Evolutionary conservation across 2,797 vertebrate species (phyloP).

Genomic region (Lacerta agilis): DNA sequence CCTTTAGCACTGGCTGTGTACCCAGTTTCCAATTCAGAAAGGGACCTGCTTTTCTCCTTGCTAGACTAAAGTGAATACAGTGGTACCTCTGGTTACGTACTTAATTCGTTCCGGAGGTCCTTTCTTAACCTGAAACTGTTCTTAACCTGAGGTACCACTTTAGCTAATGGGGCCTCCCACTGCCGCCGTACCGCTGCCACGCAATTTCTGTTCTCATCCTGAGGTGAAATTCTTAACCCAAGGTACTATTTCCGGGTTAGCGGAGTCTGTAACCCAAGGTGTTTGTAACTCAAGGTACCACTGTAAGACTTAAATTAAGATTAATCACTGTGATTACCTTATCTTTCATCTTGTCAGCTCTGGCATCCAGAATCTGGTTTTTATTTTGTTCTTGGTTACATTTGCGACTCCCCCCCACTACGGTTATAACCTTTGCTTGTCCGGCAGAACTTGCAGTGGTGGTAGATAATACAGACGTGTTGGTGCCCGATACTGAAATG

Average conservation of each 20-base stretch:
- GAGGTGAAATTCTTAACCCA: too few species aligned
- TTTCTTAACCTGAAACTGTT: too few species aligned
- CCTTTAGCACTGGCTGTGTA: not conserved
- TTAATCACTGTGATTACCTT: conserved; percentile 79
- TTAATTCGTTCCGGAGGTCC: too few species aligned
- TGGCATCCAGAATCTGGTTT: conserved; percentile 77
- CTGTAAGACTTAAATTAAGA: not conserved
- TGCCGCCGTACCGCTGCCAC: too few species aligned
- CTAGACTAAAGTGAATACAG: not conserved
- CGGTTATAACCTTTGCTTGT: conserved; percentile 78
- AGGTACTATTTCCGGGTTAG: too few species aligned
- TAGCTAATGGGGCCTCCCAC: too few species aligned
- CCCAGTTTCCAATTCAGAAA: not conserved
- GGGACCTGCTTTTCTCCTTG: not conserved
- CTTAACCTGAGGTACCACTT: too few species aligned
- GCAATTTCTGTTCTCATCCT: too few species aligned
- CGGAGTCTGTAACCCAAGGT: too few species aligned
- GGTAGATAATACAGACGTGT: conserved; percentile 76
- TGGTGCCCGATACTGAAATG: conserved; percentile 82
- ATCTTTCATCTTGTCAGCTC: conserved; percentile 84
- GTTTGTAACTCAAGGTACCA: too few species aligned
- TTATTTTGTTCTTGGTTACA: conserved; percentile 82
- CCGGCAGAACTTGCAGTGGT: conserved; percentile 76
- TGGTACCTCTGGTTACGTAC: too few species aligned
- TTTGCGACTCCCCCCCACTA: conserved; percentile 80